Evolutionary conservation across 2,797 vertebrate species (phyloP).

Genomic region (Phyllotis vaccarum): DNA sequence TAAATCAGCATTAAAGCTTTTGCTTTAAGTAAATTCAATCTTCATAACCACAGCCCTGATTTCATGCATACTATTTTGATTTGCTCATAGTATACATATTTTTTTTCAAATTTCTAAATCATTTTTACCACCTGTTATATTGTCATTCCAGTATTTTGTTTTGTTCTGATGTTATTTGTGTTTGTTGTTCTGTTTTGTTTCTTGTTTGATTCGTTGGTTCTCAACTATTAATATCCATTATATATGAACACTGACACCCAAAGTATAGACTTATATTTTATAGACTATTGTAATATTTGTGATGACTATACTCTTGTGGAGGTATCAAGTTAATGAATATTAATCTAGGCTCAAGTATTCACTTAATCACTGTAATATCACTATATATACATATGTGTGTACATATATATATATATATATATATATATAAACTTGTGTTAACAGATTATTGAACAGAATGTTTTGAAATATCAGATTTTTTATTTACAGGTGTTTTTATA

Average conservation of each 20-base stretch:
- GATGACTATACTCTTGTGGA: not conserved
- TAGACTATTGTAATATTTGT: not conserved
- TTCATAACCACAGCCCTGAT: not conserved
- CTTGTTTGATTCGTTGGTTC: not conserved
- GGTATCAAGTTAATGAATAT: not conserved
- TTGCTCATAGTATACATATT: not conserved
- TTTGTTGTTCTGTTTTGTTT: not conserved
- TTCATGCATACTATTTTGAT: not conserved
- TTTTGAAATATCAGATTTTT: no score
- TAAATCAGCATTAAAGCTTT: not conserved
- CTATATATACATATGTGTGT: not conserved
- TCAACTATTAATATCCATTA: not conserved
- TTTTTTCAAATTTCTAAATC: not conserved
- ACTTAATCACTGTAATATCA: not conserved
- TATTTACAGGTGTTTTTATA: no score
- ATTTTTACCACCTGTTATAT: not conserved
- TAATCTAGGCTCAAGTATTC: not conserved
- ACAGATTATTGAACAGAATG: not conserved
- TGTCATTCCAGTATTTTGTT: no score
- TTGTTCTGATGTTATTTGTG: not conserved
- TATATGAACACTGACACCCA: accelerated
- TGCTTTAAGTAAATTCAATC: not conserved
- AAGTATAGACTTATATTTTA: not conserved
- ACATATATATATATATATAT: no score
- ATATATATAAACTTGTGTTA: not conserved